Evolutionary conservation across 2,888 invertebrate genomes (phyloP).

Genomic region (Drosophila pseudotakahashii): DNA sequence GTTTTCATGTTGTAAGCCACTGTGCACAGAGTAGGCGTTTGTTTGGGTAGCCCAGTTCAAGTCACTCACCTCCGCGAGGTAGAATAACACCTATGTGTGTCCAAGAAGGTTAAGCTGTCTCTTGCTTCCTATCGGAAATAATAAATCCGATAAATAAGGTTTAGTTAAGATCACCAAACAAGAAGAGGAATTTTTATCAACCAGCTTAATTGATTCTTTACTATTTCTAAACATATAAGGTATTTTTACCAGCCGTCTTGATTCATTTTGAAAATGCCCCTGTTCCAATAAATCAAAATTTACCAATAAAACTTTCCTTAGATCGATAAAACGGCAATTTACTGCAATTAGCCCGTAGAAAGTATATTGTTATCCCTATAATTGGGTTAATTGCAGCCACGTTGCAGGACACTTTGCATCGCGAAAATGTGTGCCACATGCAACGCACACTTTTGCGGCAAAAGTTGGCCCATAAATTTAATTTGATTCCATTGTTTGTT

Average conservation of each 20-base stretch:
- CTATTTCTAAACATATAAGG: too few relatives aligned
- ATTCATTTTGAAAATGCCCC: neutral
- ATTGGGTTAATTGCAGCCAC: slow-evolving; percentile 28
- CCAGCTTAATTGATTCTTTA: too few relatives aligned
- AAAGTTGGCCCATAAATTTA: slow-evolving; percentile 32
- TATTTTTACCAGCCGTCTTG: too few relatives aligned
- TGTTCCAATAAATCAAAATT: too few relatives aligned
- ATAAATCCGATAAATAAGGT: too few relatives aligned
- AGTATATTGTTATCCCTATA: slow-evolving; percentile 2
- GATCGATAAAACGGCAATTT: slow-evolving; percentile 47
- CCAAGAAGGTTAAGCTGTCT: slow-evolving; percentile 76
- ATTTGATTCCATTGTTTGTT: slow-evolving; percentile 26
- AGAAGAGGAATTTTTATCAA: too few relatives aligned
- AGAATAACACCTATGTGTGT: slow-evolving; percentile 84
- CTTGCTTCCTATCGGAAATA: neutral
- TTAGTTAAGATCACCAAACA: too few relatives aligned
- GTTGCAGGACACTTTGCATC: slow-evolving; percentile 20
- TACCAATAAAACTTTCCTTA: neutral
- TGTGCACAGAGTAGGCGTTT: slow-evolving; percentile 1
- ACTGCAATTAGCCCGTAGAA: neutral
- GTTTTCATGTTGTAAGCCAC: neutral
- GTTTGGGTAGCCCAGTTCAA: slow-evolving; percentile 20
- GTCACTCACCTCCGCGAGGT: slow-evolving; percentile 60
- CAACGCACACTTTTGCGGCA: slow-evolving; percentile 10
- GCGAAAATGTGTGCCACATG: slow-evolving; percentile 31